Base-by-base conservation (phyloP, 2,888 invertebrate species). In the Hermodice carunculata region DNA sequence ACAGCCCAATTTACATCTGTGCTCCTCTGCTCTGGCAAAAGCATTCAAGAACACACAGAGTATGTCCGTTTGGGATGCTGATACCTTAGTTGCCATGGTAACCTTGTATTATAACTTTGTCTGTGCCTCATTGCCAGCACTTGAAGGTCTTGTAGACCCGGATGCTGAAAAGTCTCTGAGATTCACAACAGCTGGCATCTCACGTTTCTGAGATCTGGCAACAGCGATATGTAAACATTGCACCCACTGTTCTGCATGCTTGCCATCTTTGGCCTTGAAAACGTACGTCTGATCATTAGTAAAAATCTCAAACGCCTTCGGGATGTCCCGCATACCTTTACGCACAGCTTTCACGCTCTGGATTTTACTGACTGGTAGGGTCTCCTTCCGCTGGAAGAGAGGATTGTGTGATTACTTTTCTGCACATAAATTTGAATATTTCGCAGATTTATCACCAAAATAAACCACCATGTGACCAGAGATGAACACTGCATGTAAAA, bases 231-330 rank as follows among this genome's bases (percentile, higher is more conserved):
- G 95, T 69, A 96, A 89, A 86, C 94, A 96, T 86, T 96, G 96
- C 49, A 96, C 94, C 85, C 97, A 97, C 86, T 96, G 94, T 87
- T 96, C 96, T 0, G 95, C 96, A 85, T 96, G 94, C 87, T 94
- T 94, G 48, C 94, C 94, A 84, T 95, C 95, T 86, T 94, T 95
- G 6, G 96, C 96, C 11, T 94, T 94, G 37, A 72, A 63, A 24
- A 72, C 68, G 51, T 67, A 67, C 86, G 94, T 94, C 86, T 96
- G 94, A 63, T 87, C 86, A 26, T 87, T 86, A 0, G 96, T 96
- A 88, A 96, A 97, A 78, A 97, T 96, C 89, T 97, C 96, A 88
- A 97, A 97, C 0, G 96, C 96, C 86, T 95, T 95, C 26, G 96
- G 96, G 78, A 96, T 95, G 87, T 95, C 94, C 59, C 96, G 90